Percentiles rank a stretch among this genome's conserved stretches.
Conservation (phyloP, 37 sponge, comb jelly and placozoan species). For the Halichondria panicea region DNA sequence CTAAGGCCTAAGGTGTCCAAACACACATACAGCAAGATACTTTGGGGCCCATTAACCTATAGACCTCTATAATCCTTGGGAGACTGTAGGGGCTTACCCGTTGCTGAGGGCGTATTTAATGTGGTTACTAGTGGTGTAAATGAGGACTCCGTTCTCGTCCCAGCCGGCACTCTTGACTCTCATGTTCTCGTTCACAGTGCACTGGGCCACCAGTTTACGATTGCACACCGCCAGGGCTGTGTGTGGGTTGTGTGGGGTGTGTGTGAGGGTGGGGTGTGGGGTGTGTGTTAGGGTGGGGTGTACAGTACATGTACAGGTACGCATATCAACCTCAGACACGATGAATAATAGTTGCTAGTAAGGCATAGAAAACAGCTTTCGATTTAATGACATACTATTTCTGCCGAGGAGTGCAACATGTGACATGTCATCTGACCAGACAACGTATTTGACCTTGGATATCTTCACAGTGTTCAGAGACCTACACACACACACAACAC, state of each 20-base stretch:
- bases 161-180: conserved; percentile 97
- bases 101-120: conserved; percentile 95
- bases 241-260: neutral
- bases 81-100: conserved; percentile 84
- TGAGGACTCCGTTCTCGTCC: conserved; percentile 93
- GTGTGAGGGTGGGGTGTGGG: neutral
- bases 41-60: too few species aligned
- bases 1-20: too few species aligned
- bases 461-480: conserved; percentile 75
- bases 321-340: neutral
- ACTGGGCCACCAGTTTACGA: conserved; percentile 83
- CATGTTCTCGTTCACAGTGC: conserved; percentile 90
- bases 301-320: too few species aligned
- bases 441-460: conserved; percentile 74
- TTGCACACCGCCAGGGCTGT: conserved; percentile 84
- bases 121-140: conserved; percentile 99
- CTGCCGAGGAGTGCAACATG: conserved; percentile 92
- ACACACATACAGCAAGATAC: too few species aligned
- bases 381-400: conserved; percentile 76
- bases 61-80: too few species aligned
- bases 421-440: conserved; percentile 88
- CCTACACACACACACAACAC: too few species aligned
- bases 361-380: neutral
- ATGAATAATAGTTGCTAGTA: too few species aligned
- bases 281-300: too few species aligned